These are phyloP conservation scores for Limnephilus rhombicus DNA, from an alignment of 2,888 invertebrate genomes.

Conservation along the genomic window DNA sequence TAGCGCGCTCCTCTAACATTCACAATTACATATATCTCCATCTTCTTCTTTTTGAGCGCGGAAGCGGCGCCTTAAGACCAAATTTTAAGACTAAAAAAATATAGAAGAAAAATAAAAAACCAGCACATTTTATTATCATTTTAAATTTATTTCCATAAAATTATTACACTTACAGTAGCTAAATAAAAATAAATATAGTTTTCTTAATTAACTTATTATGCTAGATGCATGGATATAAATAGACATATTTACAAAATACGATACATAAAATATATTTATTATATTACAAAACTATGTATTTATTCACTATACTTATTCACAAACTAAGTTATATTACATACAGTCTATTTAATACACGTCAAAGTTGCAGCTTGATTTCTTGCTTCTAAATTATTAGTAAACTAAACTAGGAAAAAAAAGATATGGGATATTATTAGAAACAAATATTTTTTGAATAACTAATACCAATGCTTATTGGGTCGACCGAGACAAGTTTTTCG, in stretches of 20 bases:
- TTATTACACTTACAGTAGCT: neutral
- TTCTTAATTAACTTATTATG: neutral
- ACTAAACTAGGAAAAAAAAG: neutral
- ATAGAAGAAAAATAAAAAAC: neutral
- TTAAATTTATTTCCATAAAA: neutral
- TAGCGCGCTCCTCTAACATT: too few species aligned
- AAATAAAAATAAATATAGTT: constrained; percentile 7
- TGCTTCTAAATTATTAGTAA: neutral
- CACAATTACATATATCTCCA: too few species aligned
- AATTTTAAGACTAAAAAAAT: neutral
- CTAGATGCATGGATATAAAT: neutral
- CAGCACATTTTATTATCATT: neutral
- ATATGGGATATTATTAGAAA: neutral
- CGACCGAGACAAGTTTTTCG: too few species aligned
- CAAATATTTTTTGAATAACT: neutral
- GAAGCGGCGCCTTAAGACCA: too few species aligned
- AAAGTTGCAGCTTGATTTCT: neutral
- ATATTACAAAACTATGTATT: too few species aligned
- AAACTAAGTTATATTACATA: neutral
- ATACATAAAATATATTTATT: neutral
- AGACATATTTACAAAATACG: constrained; percentile 6
- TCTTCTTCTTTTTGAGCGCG: too few species aligned
- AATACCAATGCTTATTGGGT: neutral
- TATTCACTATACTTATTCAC: too few species aligned
- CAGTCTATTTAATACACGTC: neutral